Base-by-base conservation (phyloP, 2,113 vertebrate species). In the Ceratotherium simum region DNA sequence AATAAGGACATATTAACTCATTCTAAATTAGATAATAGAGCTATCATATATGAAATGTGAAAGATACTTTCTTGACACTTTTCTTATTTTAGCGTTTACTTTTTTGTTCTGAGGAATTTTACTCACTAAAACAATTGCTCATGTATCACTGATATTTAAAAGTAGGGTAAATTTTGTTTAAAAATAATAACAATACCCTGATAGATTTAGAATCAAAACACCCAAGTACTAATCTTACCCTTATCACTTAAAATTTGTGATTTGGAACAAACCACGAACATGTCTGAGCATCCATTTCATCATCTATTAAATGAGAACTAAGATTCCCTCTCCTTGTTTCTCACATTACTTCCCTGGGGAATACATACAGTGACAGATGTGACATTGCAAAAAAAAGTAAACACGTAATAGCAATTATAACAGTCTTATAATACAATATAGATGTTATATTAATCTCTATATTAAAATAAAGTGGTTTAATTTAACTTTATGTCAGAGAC, bases 321-420 rank as follows among this genome's bases (percentile, higher is more conserved):
- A 10, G 25, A 56, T 39, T 60, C 9, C 48, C 7, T 33, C 4
- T 20, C 25, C 12, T 29, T 3, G 21, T 95, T 10, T 18, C 25
- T 65, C 33, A 25, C 36, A 64, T 17, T 6, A n/a, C 31, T 69
- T 58, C 2, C 21, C 73, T 21, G 54, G 17, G 23, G 2, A 48
- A 8, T 64, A 27, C n/a, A 56, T 21, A 20, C 54, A 56, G 6
- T 79, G n/a, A 51, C 17, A 42, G n/a, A 65, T 13, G 14, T 39
- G n/a, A 51, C 23, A 46, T 42, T 29, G 42, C 23, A 79, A 9
- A n/a, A 17, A 8, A 85, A 21, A 25, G 29, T 25, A 46, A 46
- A 1, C 8, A 27, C 10, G 13, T 51, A 8, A 27, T 0, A 79
- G 29, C 11, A 48, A 42, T 8, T 1, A 0, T 11, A 27, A 70